Conservation (phyloP, 2,113 vertebrate species). For the Pygoscelis adeliae region DNA sequence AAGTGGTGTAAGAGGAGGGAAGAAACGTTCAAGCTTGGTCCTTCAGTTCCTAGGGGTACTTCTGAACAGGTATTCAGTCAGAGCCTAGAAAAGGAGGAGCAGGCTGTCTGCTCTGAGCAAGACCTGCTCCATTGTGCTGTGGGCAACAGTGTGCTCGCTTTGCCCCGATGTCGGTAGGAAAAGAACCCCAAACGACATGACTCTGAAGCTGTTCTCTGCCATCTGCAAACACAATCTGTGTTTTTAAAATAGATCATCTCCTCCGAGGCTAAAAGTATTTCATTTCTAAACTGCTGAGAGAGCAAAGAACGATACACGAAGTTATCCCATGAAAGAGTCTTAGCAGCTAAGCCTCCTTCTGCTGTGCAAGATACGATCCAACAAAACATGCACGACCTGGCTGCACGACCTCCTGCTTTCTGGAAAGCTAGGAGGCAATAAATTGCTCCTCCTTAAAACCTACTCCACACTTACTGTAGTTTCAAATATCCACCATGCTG, state of each 20-base stretch:
- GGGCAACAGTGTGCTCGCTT: fast-evolving
- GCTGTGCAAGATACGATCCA: background rate
- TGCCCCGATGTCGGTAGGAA: background rate
- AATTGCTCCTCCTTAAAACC: background rate
- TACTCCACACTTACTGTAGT: background rate
- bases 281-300: conserved; percentile 38
- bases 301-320: conserved; percentile 1
- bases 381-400: background rate
- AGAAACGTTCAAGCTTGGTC: background rate
- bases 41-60: background rate
- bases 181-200: background rate
- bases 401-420: background rate
- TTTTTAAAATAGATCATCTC: conserved; percentile 46
- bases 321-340: conserved; percentile 13
- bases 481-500: background rate
- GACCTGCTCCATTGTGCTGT: background rate
- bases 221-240: background rate
- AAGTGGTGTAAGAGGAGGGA: background rate
- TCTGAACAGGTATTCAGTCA: background rate
- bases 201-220: background rate
- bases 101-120: background rate
- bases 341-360: conserved; percentile 40
- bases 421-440: background rate
- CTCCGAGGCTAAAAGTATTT: background rate
- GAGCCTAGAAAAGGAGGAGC: background rate